Percentiles rank a stretch among this genome's conserved stretches.
These are phyloP conservation scores for Trichoplusia ni DNA, from an alignment of 1,140 invertebrate genomes.

Conservation along the genomic window DNA sequence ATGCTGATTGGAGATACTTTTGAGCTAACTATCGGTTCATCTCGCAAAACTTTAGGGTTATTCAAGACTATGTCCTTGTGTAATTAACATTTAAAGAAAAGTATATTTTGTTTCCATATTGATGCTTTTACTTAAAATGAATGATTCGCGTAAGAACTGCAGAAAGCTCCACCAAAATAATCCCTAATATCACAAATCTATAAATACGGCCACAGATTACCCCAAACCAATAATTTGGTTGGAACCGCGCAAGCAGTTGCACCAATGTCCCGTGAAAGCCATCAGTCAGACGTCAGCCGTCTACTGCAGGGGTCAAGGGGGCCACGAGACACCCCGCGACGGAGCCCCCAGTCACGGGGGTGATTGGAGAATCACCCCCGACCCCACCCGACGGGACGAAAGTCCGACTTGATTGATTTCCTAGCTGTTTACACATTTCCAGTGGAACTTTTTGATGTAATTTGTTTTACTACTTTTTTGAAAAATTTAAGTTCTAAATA, in stretches of 20 bases:
- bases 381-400: background rate
- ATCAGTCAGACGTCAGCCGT: constrained; percentile 66
- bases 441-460: constrained; percentile 25
- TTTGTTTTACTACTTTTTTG: constrained; percentile 16
- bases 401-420: constrained; percentile 74
- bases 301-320: constrained; percentile 66
- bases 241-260: constrained; percentile 10
- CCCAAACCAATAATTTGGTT: background rate
- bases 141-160: too few species aligned
- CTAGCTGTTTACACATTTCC: constrained; percentile 32
- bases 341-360: constrained; percentile 19
- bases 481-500: background rate
- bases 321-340: constrained; percentile 38
- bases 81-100: too few species aligned
- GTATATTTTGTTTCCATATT: background rate
- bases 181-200: too few species aligned
- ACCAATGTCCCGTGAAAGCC: constrained; percentile 24
- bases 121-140: too few species aligned
- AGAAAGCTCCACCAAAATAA: too few species aligned
- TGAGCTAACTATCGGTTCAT: too few species aligned
- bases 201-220: background rate
- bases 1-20: too few species aligned
- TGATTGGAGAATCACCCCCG: constrained; percentile 29
- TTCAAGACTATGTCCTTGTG: too few species aligned
- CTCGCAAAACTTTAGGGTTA: too few species aligned